Percentiles rank a stretch among this genome's conserved stretches.
Evolutionary conservation across 2,113 vertebrate species (phyloP).

Genomic region (Dicerorhinus sumatrensis): DNA sequence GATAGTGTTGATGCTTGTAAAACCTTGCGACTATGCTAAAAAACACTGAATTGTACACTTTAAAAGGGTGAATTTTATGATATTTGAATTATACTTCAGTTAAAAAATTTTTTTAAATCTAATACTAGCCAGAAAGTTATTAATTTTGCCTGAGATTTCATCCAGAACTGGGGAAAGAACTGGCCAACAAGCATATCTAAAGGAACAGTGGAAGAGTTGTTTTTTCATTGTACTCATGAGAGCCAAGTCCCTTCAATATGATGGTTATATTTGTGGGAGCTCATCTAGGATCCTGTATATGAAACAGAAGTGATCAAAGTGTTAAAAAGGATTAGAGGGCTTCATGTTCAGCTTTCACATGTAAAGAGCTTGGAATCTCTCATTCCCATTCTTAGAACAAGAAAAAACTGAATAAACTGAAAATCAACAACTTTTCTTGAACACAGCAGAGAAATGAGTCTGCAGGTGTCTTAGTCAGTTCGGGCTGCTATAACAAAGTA

Average conservation of each 20-base stretch:
- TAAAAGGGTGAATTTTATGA: not conserved
- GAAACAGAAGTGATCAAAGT: not conserved
- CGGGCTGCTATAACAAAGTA: not conserved
- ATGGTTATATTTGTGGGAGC: not conserved
- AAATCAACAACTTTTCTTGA: not conserved
- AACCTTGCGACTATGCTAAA: not conserved
- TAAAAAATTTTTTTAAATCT: not conserved
- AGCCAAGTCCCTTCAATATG: not conserved
- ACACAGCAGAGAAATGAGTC: not conserved
- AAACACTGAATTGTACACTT: not conserved
- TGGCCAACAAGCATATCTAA: not conserved
- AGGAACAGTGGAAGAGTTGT: not conserved
- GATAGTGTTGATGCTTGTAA: not conserved
- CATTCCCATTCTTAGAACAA: not conserved
- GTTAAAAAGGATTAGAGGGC: not conserved
- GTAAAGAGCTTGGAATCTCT: not conserved
- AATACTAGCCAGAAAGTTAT: not conserved
- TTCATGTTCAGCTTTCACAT: not conserved
- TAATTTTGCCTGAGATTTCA: not conserved
- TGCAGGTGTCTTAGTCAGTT: not conserved
- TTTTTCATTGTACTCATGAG: not conserved
- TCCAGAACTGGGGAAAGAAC: not conserved
- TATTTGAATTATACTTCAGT: not conserved
- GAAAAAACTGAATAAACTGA: not conserved
- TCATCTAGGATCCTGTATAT: not conserved